phyloP scores from a whole-genome alignment of 2,113 vertebrate genomes.

The Centropus bengalensis region DNA sequence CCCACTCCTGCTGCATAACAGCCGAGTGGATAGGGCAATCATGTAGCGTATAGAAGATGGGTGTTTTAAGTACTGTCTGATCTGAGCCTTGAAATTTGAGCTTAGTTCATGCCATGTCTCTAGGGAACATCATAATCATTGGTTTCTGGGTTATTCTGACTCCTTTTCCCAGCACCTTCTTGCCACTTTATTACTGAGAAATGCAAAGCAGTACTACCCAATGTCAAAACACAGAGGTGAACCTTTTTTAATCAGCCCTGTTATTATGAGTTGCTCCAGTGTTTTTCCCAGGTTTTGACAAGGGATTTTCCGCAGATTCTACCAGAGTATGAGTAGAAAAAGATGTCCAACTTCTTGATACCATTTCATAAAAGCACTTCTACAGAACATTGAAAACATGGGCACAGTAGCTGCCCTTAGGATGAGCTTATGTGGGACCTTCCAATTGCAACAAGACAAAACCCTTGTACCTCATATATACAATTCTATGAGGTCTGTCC shows the following conservation, averaged over 20 bases:
- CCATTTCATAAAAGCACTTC: background rate
- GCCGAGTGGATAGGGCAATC: background rate
- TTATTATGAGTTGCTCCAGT: background rate
- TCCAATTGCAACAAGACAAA: background rate
- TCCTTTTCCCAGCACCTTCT: background rate
- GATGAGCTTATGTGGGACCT: background rate
- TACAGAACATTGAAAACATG: background rate
- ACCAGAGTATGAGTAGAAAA: background rate
- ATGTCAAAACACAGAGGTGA: background rate
- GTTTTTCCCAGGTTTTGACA: background rate
- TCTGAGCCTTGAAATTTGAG: background rate
- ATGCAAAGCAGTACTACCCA: background rate
- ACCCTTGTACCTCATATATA: background rate
- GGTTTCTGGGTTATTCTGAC: background rate
- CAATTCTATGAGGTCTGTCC: background rate
- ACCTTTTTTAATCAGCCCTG: background rate
- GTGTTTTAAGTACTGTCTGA: background rate
- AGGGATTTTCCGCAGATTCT: background rate
- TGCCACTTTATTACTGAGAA: background rate
- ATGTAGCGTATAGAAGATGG: rapidly evolving
- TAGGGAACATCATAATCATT: background rate
- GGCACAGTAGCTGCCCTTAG: background rate
- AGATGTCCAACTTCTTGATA: background rate
- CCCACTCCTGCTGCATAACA: background rate
- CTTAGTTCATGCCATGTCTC: background rate